Evolutionary conservation across 1,140 invertebrate species (phyloP), one percentile per base, ranked within the genome.

Genomic region (Zaprionus ghesquierei): DNA sequence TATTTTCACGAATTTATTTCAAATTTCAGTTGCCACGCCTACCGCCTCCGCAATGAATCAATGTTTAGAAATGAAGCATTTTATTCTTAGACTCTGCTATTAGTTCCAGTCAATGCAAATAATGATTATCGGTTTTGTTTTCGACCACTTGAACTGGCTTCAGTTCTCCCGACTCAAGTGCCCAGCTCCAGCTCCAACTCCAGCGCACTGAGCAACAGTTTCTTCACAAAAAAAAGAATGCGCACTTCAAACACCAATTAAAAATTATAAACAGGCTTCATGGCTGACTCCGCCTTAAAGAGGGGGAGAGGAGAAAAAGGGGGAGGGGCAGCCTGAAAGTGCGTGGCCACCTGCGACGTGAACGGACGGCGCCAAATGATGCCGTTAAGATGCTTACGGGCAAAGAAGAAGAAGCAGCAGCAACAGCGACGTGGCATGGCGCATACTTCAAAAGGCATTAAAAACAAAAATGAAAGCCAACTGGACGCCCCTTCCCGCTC

Each of bases 401-500:
- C 15, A 54, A 68, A 66, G 27, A 8, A 59, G 58, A 68, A 66
- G 27, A 8, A 59, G 65, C 38, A 51, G 18, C 20, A 27, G 18
- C n/a, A n/a, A n/a, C n/a, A n/a, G n/a, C n/a, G n/a, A n/a, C n/a
- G n/a, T n/a, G 58, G 54, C 60, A 53, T 53, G 54, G 69, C 61
- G 60, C 78, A 87, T 87, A 86, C 82, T 86, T 86, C 82, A 86
- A 86, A 86, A 86, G 82, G 82, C 82, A 81, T 86, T 86, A 87
- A 69, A 82, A 86, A 79, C 63, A 81, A 81, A 86, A 87, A 89
- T 82, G 84, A 89, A 89, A 84, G 76, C 79, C 69, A 89, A 73
- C 71, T 64, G 74, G 74, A 63, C 78, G 53, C 63, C 44, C 0
- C 23, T 8, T 0, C 15, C 31, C 15, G n/a, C 35, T 6, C 1